Conservation (phyloP, 2,797 vertebrate species). For the Sebastes flavidus region DNA sequence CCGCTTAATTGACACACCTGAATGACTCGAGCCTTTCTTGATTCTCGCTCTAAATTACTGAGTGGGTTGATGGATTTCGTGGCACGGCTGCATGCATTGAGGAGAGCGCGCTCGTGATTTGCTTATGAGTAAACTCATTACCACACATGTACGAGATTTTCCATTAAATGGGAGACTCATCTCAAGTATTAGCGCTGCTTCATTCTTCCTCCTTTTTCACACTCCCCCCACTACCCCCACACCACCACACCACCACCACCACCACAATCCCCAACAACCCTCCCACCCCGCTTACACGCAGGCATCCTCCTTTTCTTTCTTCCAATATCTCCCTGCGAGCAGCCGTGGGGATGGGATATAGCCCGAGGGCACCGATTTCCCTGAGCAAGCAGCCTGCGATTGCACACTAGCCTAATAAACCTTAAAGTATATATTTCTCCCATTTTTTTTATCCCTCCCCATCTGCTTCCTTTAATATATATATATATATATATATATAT, state of each 20-base stretch:
- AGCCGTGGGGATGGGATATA: conserved; percentile 57
- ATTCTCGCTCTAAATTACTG: conserved; percentile 28
- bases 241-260: no score
- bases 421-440: conserved; percentile 41
- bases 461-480: conserved; percentile 16
- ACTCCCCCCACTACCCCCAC: background rate
- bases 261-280: background rate
- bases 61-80: conserved; percentile 45
- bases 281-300: conserved; percentile 18
- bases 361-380: conserved; percentile 69
- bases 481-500: background rate
- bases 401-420: conserved; percentile 68
- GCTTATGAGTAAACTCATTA: conserved; percentile 64
- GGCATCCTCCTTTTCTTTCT: conserved; percentile 31
- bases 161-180: conserved; percentile 37
- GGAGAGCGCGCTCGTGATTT: conserved; percentile 22
- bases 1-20: conserved; percentile 45
- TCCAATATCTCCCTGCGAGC: conserved; percentile 54
- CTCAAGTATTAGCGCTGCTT: conserved; percentile 35
- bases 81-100: conserved; percentile 13
- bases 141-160: conserved; percentile 19
- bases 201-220: conserved; percentile 23
- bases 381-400: conserved; percentile 70
- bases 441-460: background rate
- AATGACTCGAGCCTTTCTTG: conserved; percentile 19